Base-by-base conservation (phyloP, 30 jellyfish, hydroid and myxozoan species). In the Cassiopea xamachana region DNA sequence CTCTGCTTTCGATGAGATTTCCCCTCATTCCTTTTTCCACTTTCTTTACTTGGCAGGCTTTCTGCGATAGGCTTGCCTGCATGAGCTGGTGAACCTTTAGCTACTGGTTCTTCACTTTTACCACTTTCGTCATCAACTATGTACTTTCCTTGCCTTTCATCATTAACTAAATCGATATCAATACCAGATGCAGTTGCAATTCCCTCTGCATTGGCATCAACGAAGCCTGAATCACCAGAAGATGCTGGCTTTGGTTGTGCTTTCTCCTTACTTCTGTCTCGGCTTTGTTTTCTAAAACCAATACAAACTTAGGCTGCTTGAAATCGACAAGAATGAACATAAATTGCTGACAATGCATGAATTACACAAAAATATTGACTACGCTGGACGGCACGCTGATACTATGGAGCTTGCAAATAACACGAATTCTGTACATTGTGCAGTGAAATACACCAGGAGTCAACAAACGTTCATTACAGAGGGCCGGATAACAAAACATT, bases 141-240 rank as follows among this genome's bases (percentile, higher is more conserved):
- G 74, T 88, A 88, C 47, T 79, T 71, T 2, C 73, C 87, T 60
- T 88, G 77, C 73, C 94, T 75, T 10, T 83, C 87, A 7, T 88
- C 97, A 27, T 79, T 90, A 45, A 90, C 74, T 0, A 94, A 75
- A 59, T 80, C 96, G 0, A 94, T 39, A 59, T 94, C 98, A 5
- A 94, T 87, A 8, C 89, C 94, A 13, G 98, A 94, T 46, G 97
- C 97, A 7, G 98, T 94, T 27, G 97, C 98, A 60, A 92, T 87
- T 1, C 83, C 94, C 77, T 88, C 87, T 15, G 93, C 80, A 84
- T 81, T 76, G 51, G 7, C 88, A n/a, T 91, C 92, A 70, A 69
- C 69, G 1, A 88, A 86, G 5, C 88, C 87, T 39, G 95, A 71
- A 74, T 88, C 90, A 2, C 83, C 27, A 46, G 79, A 12, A 5